Evolutionary conservation across 1,140 invertebrate species (phyloP).

Genomic region (Neodiprion virginianus): DNA sequence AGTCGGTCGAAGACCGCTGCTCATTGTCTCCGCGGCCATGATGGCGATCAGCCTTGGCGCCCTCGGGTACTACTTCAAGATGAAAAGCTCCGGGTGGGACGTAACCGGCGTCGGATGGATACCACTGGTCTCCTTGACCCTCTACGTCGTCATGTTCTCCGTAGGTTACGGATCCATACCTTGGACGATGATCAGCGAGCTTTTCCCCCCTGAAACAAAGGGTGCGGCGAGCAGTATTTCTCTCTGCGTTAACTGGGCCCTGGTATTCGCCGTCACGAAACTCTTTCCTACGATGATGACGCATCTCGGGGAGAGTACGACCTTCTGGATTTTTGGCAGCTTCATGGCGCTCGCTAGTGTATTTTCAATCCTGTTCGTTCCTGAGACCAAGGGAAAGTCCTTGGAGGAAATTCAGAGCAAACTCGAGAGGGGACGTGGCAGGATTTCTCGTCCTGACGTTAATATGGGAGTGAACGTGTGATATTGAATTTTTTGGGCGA

Average conservation of each 20-base stretch:
- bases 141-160: slow-evolving; percentile 59
- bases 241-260: slow-evolving; percentile 63
- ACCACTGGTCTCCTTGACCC: slow-evolving; percentile 53
- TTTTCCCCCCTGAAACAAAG: slow-evolving; percentile 71
- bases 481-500: neutral
- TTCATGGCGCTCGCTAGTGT: slow-evolving; percentile 59
- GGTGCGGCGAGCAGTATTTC: slow-evolving; percentile 66
- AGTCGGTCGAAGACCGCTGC: slow-evolving; percentile 68
- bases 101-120: slow-evolving; percentile 56
- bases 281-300: slow-evolving; percentile 60
- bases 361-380: slow-evolving; percentile 71
- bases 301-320: slow-evolving; percentile 59
- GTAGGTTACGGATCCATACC: slow-evolving; percentile 76
- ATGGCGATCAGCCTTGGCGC: slow-evolving; percentile 63
- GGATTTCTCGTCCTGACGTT: neutral
- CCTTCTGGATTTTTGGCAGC: slow-evolving; percentile 68
- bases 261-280: slow-evolving; percentile 63
- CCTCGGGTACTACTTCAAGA: slow-evolving; percentile 65
- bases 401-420: slow-evolving; percentile 76
- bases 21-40: slow-evolving; percentile 61
- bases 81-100: slow-evolving; percentile 51
- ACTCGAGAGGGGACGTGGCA: slow-evolving; percentile 48
- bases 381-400: slow-evolving; percentile 80
- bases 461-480: neutral
- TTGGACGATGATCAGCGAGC: slow-evolving; percentile 73